These are phyloP conservation scores for Grallaria varia DNA, from an alignment of 2,113 vertebrate species.

Conservation along the genomic window DNA sequence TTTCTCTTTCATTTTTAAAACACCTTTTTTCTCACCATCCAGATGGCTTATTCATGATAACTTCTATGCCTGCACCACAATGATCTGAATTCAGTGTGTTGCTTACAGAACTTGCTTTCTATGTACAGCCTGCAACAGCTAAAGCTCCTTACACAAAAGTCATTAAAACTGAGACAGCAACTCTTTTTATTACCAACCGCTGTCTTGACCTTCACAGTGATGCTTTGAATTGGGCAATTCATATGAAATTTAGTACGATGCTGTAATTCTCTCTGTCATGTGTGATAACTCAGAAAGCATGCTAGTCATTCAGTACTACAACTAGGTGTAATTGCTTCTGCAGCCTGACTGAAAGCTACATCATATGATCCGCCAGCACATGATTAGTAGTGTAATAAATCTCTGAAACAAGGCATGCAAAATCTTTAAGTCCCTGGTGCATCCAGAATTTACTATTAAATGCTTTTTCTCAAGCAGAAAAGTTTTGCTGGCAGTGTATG, in stretches of 20 bases:
- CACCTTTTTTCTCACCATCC: neutral
- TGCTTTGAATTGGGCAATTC: conserved; percentile 16
- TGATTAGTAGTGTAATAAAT: conserved; percentile 73
- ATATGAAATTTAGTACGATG: conserved; percentile 19
- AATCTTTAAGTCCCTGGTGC: neutral
- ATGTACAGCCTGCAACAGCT: neutral
- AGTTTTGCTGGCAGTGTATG: neutral
- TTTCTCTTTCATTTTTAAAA: neutral
- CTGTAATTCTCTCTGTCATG: conserved; percentile 43
- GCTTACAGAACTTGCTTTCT: neutral
- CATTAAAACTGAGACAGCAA: neutral
- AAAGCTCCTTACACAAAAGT: neutral
- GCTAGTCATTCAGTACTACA: conserved; percentile 45
- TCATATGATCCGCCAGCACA: conserved; percentile 87
- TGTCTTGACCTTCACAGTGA: conserved; percentile 51
- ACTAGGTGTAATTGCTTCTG: conserved; percentile 43
- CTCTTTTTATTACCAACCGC: neutral
- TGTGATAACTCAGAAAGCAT: conserved; percentile 55
- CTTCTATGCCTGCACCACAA: neutral
- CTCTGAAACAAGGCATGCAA: conserved; percentile 35
- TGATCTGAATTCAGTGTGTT: neutral
- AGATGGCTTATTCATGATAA: neutral
- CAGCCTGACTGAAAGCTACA: conserved; percentile 76
- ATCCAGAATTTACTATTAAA: neutral
- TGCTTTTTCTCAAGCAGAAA: neutral